Percentiles rank a stretch among this genome's conserved stretches.
phyloP scores from a whole-genome alignment of 2,888 invertebrate species.

The Cantharis rustica region DNA sequence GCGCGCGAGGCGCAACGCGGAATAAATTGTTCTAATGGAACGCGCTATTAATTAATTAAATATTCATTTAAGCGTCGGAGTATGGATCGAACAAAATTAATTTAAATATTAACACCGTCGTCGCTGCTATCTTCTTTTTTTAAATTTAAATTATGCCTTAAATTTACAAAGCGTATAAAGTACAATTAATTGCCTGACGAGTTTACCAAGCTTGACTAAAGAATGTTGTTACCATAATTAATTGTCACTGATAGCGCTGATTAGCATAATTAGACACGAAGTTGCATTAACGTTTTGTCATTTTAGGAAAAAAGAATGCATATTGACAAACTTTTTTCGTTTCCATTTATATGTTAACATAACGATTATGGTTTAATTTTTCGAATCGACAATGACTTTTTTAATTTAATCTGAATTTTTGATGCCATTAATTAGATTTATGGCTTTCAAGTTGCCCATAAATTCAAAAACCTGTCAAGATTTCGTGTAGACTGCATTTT shows the following conservation, averaged over 20 bases:
- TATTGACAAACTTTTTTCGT: not conserved
- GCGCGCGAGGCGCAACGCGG: not conserved
- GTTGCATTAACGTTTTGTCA: slow-evolving; percentile 20
- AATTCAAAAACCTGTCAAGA: not conserved
- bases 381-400: not conserved
- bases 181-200: slow-evolving; percentile 40
- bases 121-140: not conserved
- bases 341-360: not conserved
- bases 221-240: slow-evolving; percentile 44
- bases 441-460: not conserved
- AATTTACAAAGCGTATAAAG: slow-evolving; percentile 33
- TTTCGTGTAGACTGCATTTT: not conserved
- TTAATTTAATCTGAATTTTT: not conserved
- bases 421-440: not conserved
- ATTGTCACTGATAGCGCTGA: slow-evolving; percentile 42
- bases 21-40: not conserved
- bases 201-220: slow-evolving; percentile 33
- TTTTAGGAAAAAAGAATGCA: slow-evolving; percentile 1
- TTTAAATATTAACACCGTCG: not conserved
- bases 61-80: not conserved
- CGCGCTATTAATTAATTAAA: not conserved
- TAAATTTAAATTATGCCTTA: slow-evolving; percentile 24
- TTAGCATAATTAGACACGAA: slow-evolving; percentile 31
- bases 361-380: not conserved
- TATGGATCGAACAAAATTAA: not conserved